These are phyloP conservation scores for Hippopotamyrus pictus DNA, from an alignment of 2,797 vertebrate species.

Conservation along the genomic window DNA sequence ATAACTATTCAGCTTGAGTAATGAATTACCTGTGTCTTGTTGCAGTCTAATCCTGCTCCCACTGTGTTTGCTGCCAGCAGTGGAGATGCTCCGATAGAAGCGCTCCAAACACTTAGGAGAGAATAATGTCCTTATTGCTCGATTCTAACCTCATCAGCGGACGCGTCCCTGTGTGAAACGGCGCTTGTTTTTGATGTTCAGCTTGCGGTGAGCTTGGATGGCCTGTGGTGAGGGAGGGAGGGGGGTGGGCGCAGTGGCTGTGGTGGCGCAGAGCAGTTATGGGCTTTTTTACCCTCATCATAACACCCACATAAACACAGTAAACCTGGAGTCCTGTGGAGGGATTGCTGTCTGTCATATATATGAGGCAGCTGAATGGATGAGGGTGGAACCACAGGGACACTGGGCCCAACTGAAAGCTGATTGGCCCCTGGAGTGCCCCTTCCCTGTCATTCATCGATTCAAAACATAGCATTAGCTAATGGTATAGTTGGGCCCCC, in stretches of 20 bases:
- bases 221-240: neutral
- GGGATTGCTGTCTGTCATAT: neutral
- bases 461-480: neutral
- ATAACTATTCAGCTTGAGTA: neutral
- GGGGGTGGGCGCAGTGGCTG: neutral
- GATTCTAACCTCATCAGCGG: slow-evolving; percentile 6
- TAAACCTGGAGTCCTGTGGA: neutral
- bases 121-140: neutral
- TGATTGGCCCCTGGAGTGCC: neutral
- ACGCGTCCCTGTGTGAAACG: neutral
- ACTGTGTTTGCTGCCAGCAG: neutral
- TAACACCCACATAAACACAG: neutral
- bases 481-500: neutral
- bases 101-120: neutral
- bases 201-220: neutral
- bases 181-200: slow-evolving; percentile 9
- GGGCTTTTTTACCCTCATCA: neutral
- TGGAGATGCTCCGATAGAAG: neutral
- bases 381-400: neutral
- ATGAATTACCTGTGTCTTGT: slow-evolving; percentile 8
- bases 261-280: neutral
- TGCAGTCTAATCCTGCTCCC: slow-evolving; percentile 11
- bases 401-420: neutral
- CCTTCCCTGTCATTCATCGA: neutral
- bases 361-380: neutral